Base-by-base conservation (phyloP, 2,888 invertebrate genomes). In the Heliconius erato region DNA sequence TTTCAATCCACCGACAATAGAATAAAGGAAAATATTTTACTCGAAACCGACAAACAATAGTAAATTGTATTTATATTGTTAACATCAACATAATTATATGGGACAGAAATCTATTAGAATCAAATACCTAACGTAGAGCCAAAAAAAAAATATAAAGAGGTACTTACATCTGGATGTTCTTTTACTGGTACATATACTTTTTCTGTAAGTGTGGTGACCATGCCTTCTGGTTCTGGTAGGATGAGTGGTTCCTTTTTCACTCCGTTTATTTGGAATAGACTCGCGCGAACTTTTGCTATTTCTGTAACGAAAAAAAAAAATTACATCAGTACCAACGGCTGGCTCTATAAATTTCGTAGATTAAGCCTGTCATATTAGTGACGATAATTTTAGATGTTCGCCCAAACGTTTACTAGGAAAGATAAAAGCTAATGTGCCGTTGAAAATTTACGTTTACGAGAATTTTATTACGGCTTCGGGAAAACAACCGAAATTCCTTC, bases 141-240 rank as follows among this genome's bases (percentile, higher is more conserved):
- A 54, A 71, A 76, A 6, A 16, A 28, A 68, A 83, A 80, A 78
- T 40, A 35, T 74, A 76, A n/a, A 76, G 4, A 76, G 76, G 79
- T 90, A 98, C 99, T 99, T 97, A 99, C 99, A 96, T 99, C 99
- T 97, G 99, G 99, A 96, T 99, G 99, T 96, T 99, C 99, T 97
- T 99, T 99, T 91, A 99, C 99, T 93, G 99, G 99, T 93, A 99
- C 99, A 96, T 99, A 99, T 91, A 99, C 99, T 97, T 99, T 99
- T 97, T 99, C 99, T 96, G 99, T 99, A 92, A 99, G 97, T 91
- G 99, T 98, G 89, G 98, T 98, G 91, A 98, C 97, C 91, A 98
- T 97, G 87, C 99, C 99, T 90, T 98, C 98, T 85, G 98, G 97
- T 91, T 99, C 99, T 92, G 99, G 99, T 93, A 99, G 96, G 89